Base-by-base conservation (phyloP, 2,888 invertebrate genomes). In the Trisateles emortualis region DNA sequence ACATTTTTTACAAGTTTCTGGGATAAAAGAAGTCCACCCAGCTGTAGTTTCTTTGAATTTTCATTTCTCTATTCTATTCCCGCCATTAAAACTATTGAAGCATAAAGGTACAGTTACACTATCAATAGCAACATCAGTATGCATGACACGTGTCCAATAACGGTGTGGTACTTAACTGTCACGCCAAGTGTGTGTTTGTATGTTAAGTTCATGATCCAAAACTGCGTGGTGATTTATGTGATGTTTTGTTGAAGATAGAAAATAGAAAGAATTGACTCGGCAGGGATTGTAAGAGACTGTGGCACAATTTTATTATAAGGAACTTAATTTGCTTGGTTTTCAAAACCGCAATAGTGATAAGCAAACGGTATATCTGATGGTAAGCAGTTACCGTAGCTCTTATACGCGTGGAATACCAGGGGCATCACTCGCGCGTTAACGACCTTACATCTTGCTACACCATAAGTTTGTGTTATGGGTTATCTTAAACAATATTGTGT, bases 131-230 rank as follows among this genome's bases (percentile, higher is more conserved):
- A 0, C 36, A 58, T 75, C 84, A 78, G 71, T 74, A 86, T 83
- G 77, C 87, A 64, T 26, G 33, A 14, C 61, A 64, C 67, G 77
- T 53, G 30, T 41, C 40, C 47, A 66, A 70, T 86, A 86, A 86
- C 86, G 85, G 86, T 76, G 65, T 67, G 70, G 62, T 67, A 72
- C 75, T 67, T 26, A 64, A 72, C 42, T 57, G 64, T 72, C 68
- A 61, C 58, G 52, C 29, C n/a, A 16, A 38, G 16, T 54, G 52
- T 54, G 47, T 52, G 26, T 53, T 38, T 49, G 56, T 50, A 14
- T 54, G 58, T 58, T 64, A 53, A 35, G 47, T 48, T 43, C 52
- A 32, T 47, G 53, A n/a, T 32, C 48, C 43, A 48, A 53, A 52
- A 53, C 38, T 43, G 32, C 30, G 30, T 35, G 36, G 33, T 19